phyloP scores from a whole-genome alignment of 2,113 vertebrate species.

The Balaenoptera acutorostrata region DNA sequence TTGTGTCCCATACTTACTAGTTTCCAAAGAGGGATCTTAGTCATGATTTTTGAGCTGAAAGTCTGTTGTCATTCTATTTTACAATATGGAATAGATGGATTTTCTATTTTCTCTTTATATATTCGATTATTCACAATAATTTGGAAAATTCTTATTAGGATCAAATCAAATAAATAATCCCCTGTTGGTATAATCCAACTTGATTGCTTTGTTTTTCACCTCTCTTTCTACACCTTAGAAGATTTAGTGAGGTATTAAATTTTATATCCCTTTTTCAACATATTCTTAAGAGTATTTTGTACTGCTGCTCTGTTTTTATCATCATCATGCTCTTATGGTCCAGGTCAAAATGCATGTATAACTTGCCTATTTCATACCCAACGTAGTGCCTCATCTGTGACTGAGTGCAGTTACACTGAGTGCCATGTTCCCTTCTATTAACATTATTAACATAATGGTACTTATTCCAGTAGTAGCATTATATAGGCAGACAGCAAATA shows the following conservation, averaged over 20 bases:
- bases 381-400: neutral
- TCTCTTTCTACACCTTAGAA: neutral
- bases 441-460: neutral
- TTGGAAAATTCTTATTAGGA: neutral
- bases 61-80: neutral
- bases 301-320: neutral
- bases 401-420: neutral
- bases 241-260: neutral
- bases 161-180: neutral
- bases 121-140: slow-evolving; percentile 1
- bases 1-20: neutral
- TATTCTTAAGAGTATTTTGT: neutral
- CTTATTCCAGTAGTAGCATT: neutral
- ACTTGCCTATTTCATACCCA: neutral
- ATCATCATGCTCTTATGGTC: neutral
- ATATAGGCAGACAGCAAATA: neutral
- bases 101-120: neutral
- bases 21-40: neutral
- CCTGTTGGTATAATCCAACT: neutral
- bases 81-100: neutral
- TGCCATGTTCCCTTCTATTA: neutral
- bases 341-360: neutral
- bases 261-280: neutral
- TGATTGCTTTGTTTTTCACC: neutral
- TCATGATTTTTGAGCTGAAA: neutral